phyloP scores from a whole-genome alignment of 2,113 vertebrate genomes.

The Aldabrachelys gigantea region DNA sequence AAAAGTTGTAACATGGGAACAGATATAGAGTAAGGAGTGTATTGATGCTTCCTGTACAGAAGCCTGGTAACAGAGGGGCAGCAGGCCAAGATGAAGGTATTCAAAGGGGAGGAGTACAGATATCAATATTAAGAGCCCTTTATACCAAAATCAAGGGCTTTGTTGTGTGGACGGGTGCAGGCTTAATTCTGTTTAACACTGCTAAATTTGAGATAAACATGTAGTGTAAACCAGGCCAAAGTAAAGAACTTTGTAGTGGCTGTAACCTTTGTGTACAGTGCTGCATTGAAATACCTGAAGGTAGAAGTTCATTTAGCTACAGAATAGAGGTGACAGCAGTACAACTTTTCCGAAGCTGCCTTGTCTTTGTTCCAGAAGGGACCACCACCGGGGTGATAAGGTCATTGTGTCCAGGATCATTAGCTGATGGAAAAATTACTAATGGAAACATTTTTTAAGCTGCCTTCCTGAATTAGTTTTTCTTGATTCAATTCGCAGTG shows the following conservation, averaged over 20 bases:
- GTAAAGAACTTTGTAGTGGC: background rate
- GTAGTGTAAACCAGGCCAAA: no score
- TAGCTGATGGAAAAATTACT: background rate
- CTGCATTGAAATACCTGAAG: background rate
- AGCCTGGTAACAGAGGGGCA: background rate
- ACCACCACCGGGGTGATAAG: background rate
- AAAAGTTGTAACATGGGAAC: background rate
- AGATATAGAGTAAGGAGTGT: background rate
- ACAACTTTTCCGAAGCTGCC: background rate
- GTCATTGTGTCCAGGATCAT: accelerated
- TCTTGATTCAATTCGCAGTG: background rate
- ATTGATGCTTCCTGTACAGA: accelerated
- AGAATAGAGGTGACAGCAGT: background rate
- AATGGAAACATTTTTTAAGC: background rate
- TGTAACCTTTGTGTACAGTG: background rate
- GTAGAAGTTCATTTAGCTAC: background rate
- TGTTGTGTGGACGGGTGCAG: no score
- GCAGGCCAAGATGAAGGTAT: background rate
- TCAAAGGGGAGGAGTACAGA: background rate
- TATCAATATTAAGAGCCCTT: no score
- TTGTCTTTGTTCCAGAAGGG: background rate
- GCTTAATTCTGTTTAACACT: no score
- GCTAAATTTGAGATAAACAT: no score
- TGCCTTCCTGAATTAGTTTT: background rate
- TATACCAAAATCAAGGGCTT: no score